These are phyloP conservation scores for Zhengitettix transpicula DNA, from an alignment of 2,888 invertebrate genomes.

Conservation along the genomic window DNA sequence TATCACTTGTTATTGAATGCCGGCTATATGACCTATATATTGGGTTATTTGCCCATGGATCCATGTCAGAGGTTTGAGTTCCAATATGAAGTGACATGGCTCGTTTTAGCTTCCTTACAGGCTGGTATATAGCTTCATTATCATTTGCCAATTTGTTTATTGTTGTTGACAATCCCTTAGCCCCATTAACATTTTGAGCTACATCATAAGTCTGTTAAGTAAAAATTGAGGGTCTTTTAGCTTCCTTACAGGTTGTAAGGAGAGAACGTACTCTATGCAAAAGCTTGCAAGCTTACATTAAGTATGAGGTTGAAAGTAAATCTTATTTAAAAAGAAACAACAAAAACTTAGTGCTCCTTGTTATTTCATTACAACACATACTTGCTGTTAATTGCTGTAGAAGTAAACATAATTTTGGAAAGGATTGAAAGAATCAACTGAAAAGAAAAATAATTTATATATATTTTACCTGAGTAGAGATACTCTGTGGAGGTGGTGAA, in stretches of 20 bases:
- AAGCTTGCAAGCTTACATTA: not conserved
- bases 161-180: not conserved
- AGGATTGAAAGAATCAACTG: too few species aligned
- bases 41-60: slow-evolving; percentile 21
- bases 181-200: slow-evolving; percentile 1
- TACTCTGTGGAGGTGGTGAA: slow-evolving; percentile 73
- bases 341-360: too few species aligned
- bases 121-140: slow-evolving; percentile 3
- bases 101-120: slow-evolving; percentile 18
- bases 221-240: slow-evolving; percentile 3
- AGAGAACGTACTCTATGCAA: too few species aligned
- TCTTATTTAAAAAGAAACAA: too few species aligned
- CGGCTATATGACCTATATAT: slow-evolving; percentile 39
- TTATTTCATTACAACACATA: too few species aligned
- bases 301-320: too few species aligned
- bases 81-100: slow-evolving; percentile 22
- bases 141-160: slow-evolving; percentile 11
- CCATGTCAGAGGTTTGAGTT: slow-evolving; percentile 11
- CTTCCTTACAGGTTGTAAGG: too few species aligned
- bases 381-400: too few species aligned
- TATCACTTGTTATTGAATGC: slow-evolving; percentile 48
- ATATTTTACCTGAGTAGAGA: slow-evolving; percentile 59
- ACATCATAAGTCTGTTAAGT: slow-evolving; percentile 18
- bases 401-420: too few species aligned
- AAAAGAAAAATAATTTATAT: too few species aligned